Percentiles rank a stretch among this genome's conserved stretches.
These are phyloP conservation scores for Caenorhabditis tropicalis DNA, from an alignment of 1,140 invertebrate genomes.

Conservation along the genomic window DNA sequence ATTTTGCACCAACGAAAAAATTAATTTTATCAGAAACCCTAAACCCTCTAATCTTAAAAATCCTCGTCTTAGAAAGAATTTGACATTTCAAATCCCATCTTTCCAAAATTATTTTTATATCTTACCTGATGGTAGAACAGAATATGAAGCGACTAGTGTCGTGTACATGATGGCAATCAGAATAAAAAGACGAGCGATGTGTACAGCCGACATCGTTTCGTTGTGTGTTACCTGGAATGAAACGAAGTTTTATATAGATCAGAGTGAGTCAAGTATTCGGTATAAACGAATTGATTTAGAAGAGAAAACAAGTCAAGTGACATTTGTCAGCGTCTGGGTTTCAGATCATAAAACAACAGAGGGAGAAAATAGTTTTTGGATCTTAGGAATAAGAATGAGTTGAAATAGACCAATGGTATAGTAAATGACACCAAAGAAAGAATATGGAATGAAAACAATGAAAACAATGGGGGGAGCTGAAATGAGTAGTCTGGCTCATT, in stretches of 20 bases:
- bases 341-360: conserved; percentile 16
- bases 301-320: conserved; percentile 6
- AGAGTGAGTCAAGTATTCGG: neutral
- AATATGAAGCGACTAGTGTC: neutral
- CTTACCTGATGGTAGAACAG: conserved; percentile 16
- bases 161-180: neutral
- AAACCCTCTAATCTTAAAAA: no score
- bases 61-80: no score
- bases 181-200: conserved; percentile 27
- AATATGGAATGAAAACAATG: neutral
- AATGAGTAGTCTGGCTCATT: neutral
- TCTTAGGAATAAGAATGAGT: no score
- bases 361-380: no score
- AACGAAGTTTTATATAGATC: neutral
- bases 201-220: neutral
- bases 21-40: no score
- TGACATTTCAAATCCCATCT: neutral
- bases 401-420: neutral
- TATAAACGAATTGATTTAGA: neutral
- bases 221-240: conserved; percentile 16
- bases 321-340: neutral
- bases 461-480: neutral
- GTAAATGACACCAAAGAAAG: neutral
- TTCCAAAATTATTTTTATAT: neutral
- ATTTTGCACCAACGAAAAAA: no score